Conservation (phyloP, 2,113 vertebrate genomes). For the Uria aalge region DNA sequence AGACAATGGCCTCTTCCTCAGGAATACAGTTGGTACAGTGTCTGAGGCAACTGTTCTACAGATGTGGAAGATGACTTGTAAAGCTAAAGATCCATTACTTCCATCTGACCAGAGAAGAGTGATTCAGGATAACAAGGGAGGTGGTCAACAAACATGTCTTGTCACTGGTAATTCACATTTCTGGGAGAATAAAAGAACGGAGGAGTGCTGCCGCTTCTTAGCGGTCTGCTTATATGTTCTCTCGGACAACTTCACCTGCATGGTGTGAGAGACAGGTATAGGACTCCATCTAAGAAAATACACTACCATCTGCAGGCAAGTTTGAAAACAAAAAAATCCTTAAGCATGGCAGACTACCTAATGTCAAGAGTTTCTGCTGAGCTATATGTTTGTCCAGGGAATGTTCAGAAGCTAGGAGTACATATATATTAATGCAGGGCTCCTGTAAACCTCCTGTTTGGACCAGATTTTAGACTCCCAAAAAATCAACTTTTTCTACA, state of each 20-base stretch:
- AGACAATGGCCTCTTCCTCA: not conserved
- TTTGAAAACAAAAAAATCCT: not conserved
- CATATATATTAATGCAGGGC: not conserved
- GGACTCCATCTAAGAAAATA: not conserved
- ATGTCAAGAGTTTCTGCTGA: not conserved
- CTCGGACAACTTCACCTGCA: not conserved
- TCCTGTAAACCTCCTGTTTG: not conserved
- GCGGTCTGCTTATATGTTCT: not conserved
- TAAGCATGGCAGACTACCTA: not conserved
- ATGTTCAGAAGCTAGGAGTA: not conserved
- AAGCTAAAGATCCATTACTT: not conserved
- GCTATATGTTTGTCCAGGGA: not conserved
- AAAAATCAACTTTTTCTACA: accelerated
- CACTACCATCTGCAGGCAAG: not conserved
- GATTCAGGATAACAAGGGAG: not conserved
- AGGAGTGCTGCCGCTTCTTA: not conserved
- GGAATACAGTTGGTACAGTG: not conserved
- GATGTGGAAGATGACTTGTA: not conserved
- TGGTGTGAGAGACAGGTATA: not conserved
- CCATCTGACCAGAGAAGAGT: not conserved
- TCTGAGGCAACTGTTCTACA: not conserved
- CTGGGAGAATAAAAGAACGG: not conserved
- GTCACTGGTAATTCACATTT: not conserved
- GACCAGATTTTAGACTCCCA: not conserved
- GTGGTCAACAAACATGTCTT: not conserved